Percentiles rank a stretch among this genome's conserved stretches.
These are phyloP conservation scores for Drosophila aldrichi DNA, from an alignment of 2,888 invertebrate species.

Conservation along the genomic window DNA sequence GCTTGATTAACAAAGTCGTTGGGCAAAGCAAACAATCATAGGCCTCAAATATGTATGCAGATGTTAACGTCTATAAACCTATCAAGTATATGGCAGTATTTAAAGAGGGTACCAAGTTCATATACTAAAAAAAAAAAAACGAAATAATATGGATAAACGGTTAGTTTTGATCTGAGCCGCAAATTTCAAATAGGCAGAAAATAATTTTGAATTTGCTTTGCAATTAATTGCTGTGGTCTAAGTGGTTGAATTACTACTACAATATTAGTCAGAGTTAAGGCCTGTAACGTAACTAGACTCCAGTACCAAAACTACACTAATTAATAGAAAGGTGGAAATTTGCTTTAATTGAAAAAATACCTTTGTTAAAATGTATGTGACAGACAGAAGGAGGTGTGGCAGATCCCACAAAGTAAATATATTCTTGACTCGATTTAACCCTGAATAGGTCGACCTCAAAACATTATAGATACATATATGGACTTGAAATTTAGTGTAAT, in stretches of 20 bases:
- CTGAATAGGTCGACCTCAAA: too few species aligned
- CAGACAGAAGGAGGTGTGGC: neutral
- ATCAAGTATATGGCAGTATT: neutral
- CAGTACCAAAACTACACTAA: neutral
- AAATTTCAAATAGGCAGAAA: neutral
- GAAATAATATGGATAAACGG: neutral
- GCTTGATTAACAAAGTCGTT: slow-evolving; percentile 20
- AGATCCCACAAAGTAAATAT: too few species aligned
- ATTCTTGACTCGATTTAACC: too few species aligned
- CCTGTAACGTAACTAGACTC: neutral
- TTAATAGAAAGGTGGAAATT: neutral
- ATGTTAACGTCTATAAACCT: neutral
- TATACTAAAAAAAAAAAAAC: neutral
- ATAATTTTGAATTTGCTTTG: neutral
- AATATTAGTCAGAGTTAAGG: neutral
- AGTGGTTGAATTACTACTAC: neutral
- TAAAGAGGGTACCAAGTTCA: neutral
- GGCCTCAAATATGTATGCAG: neutral
- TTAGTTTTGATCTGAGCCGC: neutral
- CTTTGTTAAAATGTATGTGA: neutral
- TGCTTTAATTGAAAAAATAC: neutral
- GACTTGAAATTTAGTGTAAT: too few species aligned
- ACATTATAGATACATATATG: too few species aligned
- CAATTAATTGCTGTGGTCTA: neutral
- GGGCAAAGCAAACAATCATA: slow-evolving; percentile 11